phyloP scores from a whole-genome alignment of 2,888 invertebrate species.

The Sminthurides aquaticus region DNA sequence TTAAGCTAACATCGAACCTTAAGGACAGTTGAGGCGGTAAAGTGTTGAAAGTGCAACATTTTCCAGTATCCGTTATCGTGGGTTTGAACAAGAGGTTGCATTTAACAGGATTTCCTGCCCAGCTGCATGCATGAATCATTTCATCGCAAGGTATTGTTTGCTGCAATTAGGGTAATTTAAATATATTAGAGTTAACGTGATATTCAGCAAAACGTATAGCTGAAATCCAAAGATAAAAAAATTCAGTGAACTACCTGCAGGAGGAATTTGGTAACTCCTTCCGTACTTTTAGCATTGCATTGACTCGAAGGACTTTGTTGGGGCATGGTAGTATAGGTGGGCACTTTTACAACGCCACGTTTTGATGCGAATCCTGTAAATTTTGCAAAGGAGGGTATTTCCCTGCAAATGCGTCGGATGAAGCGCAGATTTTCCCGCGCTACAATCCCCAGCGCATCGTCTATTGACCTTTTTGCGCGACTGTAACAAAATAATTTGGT shows the following conservation, averaged over 20 bases:
- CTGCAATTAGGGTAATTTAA: neutral
- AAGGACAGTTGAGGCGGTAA: neutral
- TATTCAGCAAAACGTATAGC: no score
- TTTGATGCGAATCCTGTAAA: neutral
- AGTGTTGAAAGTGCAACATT: neutral
- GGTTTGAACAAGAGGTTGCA: neutral
- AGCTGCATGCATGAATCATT: neutral
- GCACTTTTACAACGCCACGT: neutral
- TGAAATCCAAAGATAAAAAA: neutral
- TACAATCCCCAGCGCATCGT: neutral
- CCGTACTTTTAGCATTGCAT: neutral
- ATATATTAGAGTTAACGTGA: no score
- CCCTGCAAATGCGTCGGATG: neutral
- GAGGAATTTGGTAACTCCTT: neutral
- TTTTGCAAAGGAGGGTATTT: neutral
- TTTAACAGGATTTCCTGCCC: neutral
- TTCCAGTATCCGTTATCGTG: neutral
- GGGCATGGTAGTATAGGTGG: neutral
- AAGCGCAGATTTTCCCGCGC: neutral
- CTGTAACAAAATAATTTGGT: neutral
- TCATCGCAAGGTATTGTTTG: neutral
- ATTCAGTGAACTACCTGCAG: neutral
- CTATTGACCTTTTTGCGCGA: neutral
- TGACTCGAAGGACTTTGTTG: neutral
- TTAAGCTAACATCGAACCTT: neutral